phyloP scores from a whole-genome alignment of 2,113 vertebrate genomes.

The Phrynosoma blainvillii region DNA sequence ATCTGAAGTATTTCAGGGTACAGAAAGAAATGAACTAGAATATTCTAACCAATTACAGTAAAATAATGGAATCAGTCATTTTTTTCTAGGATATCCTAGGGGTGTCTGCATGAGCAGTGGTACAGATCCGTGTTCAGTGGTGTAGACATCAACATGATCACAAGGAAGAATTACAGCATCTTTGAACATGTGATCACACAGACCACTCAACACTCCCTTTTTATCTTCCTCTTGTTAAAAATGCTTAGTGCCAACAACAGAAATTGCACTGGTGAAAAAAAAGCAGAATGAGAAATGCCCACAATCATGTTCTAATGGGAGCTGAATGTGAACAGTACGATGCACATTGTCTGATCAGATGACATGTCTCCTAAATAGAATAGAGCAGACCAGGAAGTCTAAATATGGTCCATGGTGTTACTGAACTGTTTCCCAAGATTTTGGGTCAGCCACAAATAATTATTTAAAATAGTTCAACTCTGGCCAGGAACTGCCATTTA shows the following conservation, averaged over 20 bases:
- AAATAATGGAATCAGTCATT: background rate
- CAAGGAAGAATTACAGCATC: background rate
- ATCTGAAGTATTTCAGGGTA: background rate
- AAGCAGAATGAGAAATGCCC: background rate
- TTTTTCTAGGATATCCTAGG: background rate
- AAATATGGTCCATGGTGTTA: background rate
- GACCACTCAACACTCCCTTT: background rate
- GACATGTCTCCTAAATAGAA: background rate
- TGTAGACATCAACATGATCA: background rate
- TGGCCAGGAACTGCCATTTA: background rate
- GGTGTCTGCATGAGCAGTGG: background rate
- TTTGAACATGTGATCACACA: background rate
- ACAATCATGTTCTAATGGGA: slow-evolving; percentile 1
- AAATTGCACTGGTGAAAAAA: background rate
- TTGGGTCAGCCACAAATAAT: background rate
- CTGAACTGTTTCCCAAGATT: background rate
- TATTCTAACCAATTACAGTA: background rate
- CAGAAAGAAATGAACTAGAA: background rate
- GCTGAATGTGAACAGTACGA: background rate
- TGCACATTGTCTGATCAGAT: background rate
- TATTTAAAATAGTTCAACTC: background rate
- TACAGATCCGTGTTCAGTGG: background rate
- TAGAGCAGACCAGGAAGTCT: background rate
- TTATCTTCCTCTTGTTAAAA: background rate
- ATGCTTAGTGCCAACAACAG: background rate